Evolutionary conservation across 1,140 invertebrate genomes (phyloP).

Genomic region (Macrostomum lignano): DNA sequence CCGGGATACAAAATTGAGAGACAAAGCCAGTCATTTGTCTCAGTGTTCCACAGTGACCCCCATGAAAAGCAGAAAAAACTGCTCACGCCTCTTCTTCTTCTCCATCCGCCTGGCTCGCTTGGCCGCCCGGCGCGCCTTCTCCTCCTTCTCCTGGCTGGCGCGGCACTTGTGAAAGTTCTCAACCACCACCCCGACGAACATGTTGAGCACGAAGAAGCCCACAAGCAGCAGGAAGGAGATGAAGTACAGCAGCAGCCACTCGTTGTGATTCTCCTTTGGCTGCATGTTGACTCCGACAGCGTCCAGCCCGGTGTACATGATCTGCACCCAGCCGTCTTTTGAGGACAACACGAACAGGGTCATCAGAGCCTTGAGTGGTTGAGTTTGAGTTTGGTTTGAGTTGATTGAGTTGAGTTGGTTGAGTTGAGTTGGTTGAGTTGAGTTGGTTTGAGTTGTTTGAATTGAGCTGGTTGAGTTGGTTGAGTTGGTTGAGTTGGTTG

Average conservation of each 20-base stretch:
- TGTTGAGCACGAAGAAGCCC: conserved; percentile 95
- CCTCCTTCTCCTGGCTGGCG: conserved; percentile 93
- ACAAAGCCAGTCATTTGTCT: too few species aligned
- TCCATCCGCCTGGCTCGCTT: conserved; percentile 79
- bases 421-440: too few species aligned
- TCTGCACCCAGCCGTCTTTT: conserved; percentile 97
- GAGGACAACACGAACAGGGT: conserved; percentile 87
- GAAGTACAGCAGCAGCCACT: conserved; percentile 91
- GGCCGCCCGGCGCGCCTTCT: conserved; percentile 61
- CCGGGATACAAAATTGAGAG: too few species aligned
- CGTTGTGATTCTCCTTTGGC: conserved; percentile 86
- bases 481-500: too few species aligned
- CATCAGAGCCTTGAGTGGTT: conserved; percentile 61
- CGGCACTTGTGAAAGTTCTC: conserved; percentile 97
- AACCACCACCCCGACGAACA: conserved; percentile 98
- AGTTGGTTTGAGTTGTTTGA: too few species aligned
- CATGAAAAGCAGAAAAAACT: too few species aligned
- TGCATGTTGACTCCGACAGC: conserved; percentile 77
- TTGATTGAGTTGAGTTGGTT: too few species aligned
- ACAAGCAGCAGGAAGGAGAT: conserved; percentile 92
- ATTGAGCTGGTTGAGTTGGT: too few species aligned
- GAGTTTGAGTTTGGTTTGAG: too few species aligned
- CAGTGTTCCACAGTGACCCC: too few species aligned
- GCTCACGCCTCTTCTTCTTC: conserved; percentile 64
- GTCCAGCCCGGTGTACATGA: conserved; percentile 96